Percentiles rank a stretch among this genome's conserved stretches.
phyloP scores from a whole-genome alignment of 2,797 vertebrate species.

The Sebastiscus albofasciatus region DNA sequence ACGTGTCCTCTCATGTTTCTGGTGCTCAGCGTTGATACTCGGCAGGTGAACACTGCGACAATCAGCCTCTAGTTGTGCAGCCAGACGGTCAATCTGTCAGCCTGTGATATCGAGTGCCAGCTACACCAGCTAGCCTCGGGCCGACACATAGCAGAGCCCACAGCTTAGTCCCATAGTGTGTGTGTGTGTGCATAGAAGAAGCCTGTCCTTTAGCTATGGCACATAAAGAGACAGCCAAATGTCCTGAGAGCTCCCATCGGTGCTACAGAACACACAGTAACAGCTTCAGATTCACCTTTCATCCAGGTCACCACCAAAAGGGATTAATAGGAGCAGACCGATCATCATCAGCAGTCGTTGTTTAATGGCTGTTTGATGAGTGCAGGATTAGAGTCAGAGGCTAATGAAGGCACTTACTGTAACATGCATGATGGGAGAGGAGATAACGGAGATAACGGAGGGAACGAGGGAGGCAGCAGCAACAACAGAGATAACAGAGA shows the following conservation, averaged over 20 bases:
- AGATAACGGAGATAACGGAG: background rate
- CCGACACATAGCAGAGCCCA: background rate
- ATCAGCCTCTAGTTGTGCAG: background rate
- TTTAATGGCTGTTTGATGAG: constrained; percentile 16
- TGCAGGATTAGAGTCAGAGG: constrained; percentile 4
- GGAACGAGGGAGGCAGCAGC: background rate
- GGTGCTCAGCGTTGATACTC: background rate
- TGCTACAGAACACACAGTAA: background rate
- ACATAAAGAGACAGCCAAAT: background rate
- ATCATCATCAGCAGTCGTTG: background rate
- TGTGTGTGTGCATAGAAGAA: background rate
- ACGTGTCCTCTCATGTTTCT: background rate
- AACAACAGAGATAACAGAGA: background rate
- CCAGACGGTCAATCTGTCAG: background rate
- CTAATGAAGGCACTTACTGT: constrained; percentile 10
- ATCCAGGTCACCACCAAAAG: background rate
- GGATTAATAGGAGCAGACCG: background rate
- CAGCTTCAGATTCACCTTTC: background rate
- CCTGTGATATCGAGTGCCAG: background rate
- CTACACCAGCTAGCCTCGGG: background rate
- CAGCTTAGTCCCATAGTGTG: background rate
- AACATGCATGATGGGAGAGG: background rate
- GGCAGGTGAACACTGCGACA: background rate
- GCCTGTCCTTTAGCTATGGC: background rate
- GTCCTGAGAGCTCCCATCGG: background rate